Percentiles rank a stretch among this genome's conserved stretches.
These are phyloP conservation scores for Unio pictorum DNA, from an alignment of 2,888 invertebrate genomes.

Conservation along the genomic window DNA sequence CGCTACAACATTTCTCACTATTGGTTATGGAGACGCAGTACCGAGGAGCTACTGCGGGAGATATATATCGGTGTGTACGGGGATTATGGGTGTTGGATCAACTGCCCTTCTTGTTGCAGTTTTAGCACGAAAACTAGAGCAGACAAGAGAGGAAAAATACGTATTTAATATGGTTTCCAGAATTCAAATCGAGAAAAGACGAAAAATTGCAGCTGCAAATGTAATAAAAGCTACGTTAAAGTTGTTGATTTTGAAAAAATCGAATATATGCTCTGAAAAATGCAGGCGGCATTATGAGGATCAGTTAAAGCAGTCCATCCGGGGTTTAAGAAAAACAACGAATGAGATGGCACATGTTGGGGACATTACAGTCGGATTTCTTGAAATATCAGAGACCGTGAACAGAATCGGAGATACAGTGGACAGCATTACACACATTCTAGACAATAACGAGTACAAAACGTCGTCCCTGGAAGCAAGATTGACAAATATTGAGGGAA, in stretches of 20 bases:
- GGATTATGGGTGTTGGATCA: slow-evolving; percentile 55
- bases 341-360: slow-evolving; percentile 46
- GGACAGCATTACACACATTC: slow-evolving; percentile 15
- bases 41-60: slow-evolving; percentile 60
- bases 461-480: slow-evolving; percentile 16
- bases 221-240: slow-evolving; percentile 52
- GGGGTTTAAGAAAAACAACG: slow-evolving; percentile 42
- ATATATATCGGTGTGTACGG: slow-evolving; percentile 56
- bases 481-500: slow-evolving; percentile 20
- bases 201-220: slow-evolving; percentile 54
- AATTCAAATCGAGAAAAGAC: slow-evolving; percentile 51
- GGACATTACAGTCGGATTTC: slow-evolving; percentile 54
- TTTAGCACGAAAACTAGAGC: slow-evolving; percentile 56
- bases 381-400: slow-evolving; percentile 55
- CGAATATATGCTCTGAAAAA: slow-evolving; percentile 16
- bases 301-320: slow-evolving; percentile 37
- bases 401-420: slow-evolving; percentile 29
- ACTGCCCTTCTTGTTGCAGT: slow-evolving; percentile 60
- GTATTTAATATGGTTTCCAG: slow-evolving; percentile 58
- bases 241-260: slow-evolving; percentile 35
- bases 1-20: slow-evolving; percentile 60
- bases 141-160: slow-evolving; percentile 54
- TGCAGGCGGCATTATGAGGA: slow-evolving; percentile 34
- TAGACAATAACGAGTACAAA: slow-evolving; percentile 10
- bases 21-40: slow-evolving; percentile 59